These are phyloP conservation scores for Spatulosminthurus flaviceps DNA, from an alignment of 2,888 invertebrate species.

Conservation along the genomic window DNA sequence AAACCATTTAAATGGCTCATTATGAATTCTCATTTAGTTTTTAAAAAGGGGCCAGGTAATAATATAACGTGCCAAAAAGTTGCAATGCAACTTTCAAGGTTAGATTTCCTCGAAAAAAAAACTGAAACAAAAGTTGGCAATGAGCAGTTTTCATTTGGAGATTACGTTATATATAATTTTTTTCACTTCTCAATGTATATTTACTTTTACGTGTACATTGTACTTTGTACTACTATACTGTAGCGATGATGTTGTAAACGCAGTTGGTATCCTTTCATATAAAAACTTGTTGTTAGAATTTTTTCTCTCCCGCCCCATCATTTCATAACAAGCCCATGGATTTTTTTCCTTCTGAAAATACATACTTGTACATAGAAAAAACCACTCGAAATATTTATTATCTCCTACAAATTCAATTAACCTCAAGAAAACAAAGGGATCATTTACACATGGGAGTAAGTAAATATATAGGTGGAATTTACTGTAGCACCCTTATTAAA, in stretches of 20 bases:
- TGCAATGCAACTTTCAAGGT: slow-evolving; percentile 4
- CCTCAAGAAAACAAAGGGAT: background rate
- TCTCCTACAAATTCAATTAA: background rate
- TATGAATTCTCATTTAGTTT: background rate
- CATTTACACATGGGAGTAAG: too few relatives aligned
- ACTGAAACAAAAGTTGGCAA: slow-evolving; percentile 18
- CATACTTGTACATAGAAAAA: background rate
- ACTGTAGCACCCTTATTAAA: too few relatives aligned
- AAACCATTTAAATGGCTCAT: background rate
- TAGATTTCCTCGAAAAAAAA: background rate
- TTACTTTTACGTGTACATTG: too few relatives aligned
- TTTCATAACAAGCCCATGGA: background rate
- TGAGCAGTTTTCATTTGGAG: background rate
- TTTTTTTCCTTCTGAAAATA: background rate
- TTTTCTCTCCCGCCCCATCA: too few relatives aligned
- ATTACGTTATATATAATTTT: background rate
- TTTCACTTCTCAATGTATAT: too few relatives aligned
- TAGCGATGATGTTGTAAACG: too few relatives aligned
- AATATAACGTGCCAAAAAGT: background rate
- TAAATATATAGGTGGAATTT: too few relatives aligned
- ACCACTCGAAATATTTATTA: too few relatives aligned
- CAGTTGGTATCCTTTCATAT: background rate
- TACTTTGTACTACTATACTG: too few relatives aligned
- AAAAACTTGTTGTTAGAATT: background rate
- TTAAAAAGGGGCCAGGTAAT: background rate